These are phyloP conservation scores for Plecotus auritus DNA, from an alignment of 2,113 vertebrate species.

Conservation along the genomic window DNA sequence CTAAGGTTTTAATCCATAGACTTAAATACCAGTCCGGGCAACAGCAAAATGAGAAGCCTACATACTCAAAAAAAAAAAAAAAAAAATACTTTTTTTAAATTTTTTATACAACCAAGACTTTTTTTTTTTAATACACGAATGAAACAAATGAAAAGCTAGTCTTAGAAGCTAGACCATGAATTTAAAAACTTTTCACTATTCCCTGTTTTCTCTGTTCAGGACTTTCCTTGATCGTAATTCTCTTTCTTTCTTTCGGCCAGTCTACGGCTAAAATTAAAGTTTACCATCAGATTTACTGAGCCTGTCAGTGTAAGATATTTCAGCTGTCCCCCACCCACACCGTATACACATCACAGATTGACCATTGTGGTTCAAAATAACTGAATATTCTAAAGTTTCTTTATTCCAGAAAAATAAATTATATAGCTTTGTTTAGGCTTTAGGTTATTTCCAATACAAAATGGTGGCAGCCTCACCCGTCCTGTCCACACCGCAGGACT, in stretches of 20 bases:
- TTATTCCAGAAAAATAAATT: neutral
- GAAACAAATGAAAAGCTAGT: neutral
- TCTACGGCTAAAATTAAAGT: neutral
- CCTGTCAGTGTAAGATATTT: neutral
- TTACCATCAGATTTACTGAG: neutral
- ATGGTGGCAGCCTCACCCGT: neutral
- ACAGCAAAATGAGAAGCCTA: slow-evolving; percentile 19
- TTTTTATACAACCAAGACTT: neutral
- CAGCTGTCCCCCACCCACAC: neutral
- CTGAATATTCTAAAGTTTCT: neutral
- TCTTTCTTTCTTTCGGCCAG: neutral
- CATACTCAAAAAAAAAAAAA: neutral
- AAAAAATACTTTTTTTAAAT: neutral
- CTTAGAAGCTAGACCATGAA: neutral
- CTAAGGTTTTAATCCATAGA: slow-evolving; percentile 28
- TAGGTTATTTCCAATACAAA: neutral
- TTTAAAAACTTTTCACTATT: neutral
- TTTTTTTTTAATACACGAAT: neutral
- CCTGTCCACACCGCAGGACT: neutral
- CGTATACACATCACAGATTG: neutral
- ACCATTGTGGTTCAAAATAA: neutral
- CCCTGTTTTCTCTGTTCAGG: neutral
- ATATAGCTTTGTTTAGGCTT: neutral
- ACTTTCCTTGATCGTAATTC: neutral
- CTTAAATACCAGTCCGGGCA: slow-evolving; percentile 5